phyloP scores from a whole-genome alignment of 2,888 invertebrate genomes.

The Anarsia innoxiella region DNA sequence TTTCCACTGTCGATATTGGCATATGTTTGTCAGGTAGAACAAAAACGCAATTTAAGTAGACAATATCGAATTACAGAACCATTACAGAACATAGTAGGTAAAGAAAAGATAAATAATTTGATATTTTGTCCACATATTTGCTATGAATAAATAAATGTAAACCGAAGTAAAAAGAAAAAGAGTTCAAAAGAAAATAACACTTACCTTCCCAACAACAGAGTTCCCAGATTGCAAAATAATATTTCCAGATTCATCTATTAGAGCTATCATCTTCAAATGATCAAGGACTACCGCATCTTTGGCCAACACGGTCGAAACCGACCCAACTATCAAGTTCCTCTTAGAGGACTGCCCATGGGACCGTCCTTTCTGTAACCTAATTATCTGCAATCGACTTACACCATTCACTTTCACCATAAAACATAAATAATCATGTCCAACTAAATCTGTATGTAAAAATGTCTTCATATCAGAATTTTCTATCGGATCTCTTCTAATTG shows the following conservation, averaged over 20 bases:
- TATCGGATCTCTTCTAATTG: conserved; percentile 44
- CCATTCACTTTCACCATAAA: conserved; percentile 75
- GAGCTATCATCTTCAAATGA: conserved; percentile 88
- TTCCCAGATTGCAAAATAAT: conserved; percentile 90
- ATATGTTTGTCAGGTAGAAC: too few relatives aligned
- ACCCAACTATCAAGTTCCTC: conserved; percentile 84
- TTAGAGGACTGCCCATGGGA: conserved; percentile 55
- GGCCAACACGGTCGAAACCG: conserved; percentile 81
- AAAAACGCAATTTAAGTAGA: too few relatives aligned
- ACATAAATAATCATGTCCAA: conserved; percentile 89
- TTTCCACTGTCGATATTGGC: too few relatives aligned
- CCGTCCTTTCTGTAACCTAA: conserved; percentile 80
- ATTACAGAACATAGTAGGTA: too few relatives aligned
- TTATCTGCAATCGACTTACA: conserved; percentile 77
- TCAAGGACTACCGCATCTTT: conserved; percentile 89
- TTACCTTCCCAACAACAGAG: conserved; percentile 83
- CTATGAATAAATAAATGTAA: too few relatives aligned
- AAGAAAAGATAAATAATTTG: too few relatives aligned
- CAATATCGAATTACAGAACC: too few relatives aligned
- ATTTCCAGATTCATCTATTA: conserved; percentile 86
- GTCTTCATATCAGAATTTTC: conserved; percentile 75
- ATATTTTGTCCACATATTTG: too few relatives aligned
- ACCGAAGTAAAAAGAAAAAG: conserved; percentile 50
- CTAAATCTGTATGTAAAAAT: conserved; percentile 89
- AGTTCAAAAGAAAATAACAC: conserved; percentile 12